Base-by-base conservation (phyloP, 2,113 vertebrate genomes). In the Gobius niger region DNA sequence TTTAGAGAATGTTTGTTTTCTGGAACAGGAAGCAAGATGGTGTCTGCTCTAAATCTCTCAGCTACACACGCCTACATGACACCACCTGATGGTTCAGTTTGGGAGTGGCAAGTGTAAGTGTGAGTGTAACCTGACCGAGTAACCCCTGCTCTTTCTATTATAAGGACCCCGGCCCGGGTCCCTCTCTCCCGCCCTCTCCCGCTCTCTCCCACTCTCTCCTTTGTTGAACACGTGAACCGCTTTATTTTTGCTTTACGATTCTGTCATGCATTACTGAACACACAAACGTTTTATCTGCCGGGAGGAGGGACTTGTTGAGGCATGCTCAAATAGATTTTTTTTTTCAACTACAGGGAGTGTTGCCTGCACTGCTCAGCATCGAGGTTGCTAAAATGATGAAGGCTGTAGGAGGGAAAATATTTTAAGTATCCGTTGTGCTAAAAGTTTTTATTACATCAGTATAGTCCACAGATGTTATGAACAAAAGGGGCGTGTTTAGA, bases 251-350 rank as follows among this genome's bases (percentile, higher is more conserved):
- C 24, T 12, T 57, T 24, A 41, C 11, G 12, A 40, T 57, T 57
- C 19, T 47, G 34, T 47, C 47, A 40, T 24, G 49, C 44, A 44
- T 50, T 47, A 72, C 60, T 7, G 8, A 56, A 16, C 51, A 40
- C 4, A 46, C 13, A 75, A 7, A 56, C 24, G 60, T 11, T 2
- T 24, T 9, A 54, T 34, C n/a, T 66, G 18, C 1, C 44, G 49
- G 49, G 7, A 51, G 68, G 68, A 69, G 40, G 71, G 61, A 14
- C 78, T 62, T 85, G 82, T 80, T 70, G 51, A 63, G 81, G 54
- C 44, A 61, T 52, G 54, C 40, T 13, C 42, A n/a, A 10, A 46
- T 61, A 57, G 62, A 59, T 62, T 70, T 60, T 61, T n/a, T 8
- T 44, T 62, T 59, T 46, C 7, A 15, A 34, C 1, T 66, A 14